Evolutionary conservation across 2,797 vertebrate species (phyloP).

Genomic region (Coracias cyanogaster): DNA sequence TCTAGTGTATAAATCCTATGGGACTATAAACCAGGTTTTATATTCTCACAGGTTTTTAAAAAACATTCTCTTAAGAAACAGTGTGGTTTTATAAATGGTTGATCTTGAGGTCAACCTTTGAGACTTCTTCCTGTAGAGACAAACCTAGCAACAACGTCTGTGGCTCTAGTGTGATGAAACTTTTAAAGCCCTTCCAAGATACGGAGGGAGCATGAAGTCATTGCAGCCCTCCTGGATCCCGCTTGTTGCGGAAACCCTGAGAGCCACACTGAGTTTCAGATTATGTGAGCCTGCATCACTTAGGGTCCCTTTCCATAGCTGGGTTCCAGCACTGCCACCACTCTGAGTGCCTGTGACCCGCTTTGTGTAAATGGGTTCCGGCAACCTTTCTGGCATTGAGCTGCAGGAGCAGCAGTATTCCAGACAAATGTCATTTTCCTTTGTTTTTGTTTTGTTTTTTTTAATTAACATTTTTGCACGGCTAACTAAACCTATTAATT

Average conservation of each 20-base stretch:
- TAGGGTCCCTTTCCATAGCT: fast-evolving
- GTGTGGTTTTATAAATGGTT: background rate
- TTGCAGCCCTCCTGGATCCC: too few species aligned
- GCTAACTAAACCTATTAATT: slow-evolving; percentile 24
- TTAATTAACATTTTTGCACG: slow-evolving; percentile 1
- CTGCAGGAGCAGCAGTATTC: background rate
- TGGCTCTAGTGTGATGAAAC: background rate
- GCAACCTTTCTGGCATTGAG: background rate
- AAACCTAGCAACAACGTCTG: background rate
- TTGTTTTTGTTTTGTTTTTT: background rate
- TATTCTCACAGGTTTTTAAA: background rate
- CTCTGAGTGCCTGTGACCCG: background rate
- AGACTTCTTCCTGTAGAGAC: background rate
- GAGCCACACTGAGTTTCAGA: fast-evolving
- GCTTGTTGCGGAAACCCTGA: background rate
- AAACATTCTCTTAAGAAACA: background rate
- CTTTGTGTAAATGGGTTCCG: background rate
- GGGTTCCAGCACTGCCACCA: background rate
- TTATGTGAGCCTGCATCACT: background rate
- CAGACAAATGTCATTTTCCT: background rate
- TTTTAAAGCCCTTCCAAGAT: background rate
- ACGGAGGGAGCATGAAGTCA: background rate
- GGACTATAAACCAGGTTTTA: background rate
- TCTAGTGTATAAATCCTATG: background rate
- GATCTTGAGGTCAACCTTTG: background rate